Conservation (phyloP, 2,113 vertebrate species). For the Sturnira hondurensis region DNA sequence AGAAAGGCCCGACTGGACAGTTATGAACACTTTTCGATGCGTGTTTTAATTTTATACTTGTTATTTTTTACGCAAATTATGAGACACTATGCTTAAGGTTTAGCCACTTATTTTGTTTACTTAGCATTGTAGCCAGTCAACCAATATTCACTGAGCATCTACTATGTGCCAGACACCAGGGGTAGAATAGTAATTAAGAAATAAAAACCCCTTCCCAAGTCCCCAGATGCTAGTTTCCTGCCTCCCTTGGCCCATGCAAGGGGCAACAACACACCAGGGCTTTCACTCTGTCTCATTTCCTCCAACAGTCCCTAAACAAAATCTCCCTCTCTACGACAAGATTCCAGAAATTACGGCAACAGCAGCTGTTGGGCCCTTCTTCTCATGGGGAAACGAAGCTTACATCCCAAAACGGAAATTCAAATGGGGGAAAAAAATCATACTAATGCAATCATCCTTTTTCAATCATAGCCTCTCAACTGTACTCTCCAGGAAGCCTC, state of each 20-base stretch:
- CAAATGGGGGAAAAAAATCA: not conserved
- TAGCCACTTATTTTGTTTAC: not conserved
- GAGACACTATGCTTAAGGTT: not conserved
- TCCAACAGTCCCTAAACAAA: not conserved
- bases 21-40: not conserved
- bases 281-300: not conserved
- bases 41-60: not conserved
- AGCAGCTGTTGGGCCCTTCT: not conserved
- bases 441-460: not conserved
- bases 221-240: not conserved
- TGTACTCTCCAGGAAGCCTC: constrained; percentile 25
- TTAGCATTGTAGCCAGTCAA: not conserved
- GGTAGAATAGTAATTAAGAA: not conserved
- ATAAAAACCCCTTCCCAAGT: not conserved
- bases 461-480: constrained; percentile 41
- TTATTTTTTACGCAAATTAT: not conserved
- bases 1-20: not conserved
- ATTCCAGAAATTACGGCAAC: not conserved
- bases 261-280: not conserved
- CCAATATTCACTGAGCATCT: not conserved
- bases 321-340: not conserved
- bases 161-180: not conserved
- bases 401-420: not conserved
- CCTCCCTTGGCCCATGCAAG: not conserved
- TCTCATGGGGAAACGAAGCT: not conserved